Evolutionary conservation across 2,888 invertebrate species (phyloP), one percentile per base, ranked within the genome.

Genomic region (Drosophila hamatofila): DNA sequence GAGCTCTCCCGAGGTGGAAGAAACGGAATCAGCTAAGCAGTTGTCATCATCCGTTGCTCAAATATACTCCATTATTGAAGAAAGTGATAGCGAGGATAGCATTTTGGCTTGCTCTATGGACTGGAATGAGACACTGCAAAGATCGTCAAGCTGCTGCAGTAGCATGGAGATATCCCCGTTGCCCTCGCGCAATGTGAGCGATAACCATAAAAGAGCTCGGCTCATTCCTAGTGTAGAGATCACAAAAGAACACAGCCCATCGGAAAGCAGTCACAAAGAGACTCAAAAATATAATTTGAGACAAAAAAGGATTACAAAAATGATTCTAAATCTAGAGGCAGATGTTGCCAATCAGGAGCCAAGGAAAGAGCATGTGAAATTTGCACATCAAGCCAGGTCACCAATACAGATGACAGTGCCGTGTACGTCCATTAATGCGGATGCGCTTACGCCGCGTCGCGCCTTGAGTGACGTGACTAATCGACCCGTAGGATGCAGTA

Each of bases 41-140:
- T 2, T 30, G 1, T 8, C 9, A 16, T 4, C 14, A 12, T 23
- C 27, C 16, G 21, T n/a, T 9, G 18, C 30, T 2, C 25, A 54
- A 1, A 56, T 73, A 33, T 56, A 25, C 23, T 73, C 78, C 0
- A 73, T 69, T 30, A 61, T 64, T 2, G 76, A 76, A 35, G 78
- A 78, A 18, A 55, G 30, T 6, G 76, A 76, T 11, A 42, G 33
- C n/a, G 74, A 73, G 2, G 44, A 59, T 4, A 55, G 4, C 1
- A 48, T 18, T 0, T 48, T 33, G 16, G 16, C 9, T 3, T 60
- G 60, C 5, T 12, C 39, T 0, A 9, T 30, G 18, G 42, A 59
- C 9, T 30, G 7, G 6, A 30, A 49, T 30, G n/a, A 18, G 18
- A 49, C 49, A 9, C 27, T n/a, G n/a, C 27, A 48, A 27, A 14